These are phyloP conservation scores for Sylvia atricapilla DNA, from an alignment of 2,113 vertebrate genomes.

Conservation along the genomic window DNA sequence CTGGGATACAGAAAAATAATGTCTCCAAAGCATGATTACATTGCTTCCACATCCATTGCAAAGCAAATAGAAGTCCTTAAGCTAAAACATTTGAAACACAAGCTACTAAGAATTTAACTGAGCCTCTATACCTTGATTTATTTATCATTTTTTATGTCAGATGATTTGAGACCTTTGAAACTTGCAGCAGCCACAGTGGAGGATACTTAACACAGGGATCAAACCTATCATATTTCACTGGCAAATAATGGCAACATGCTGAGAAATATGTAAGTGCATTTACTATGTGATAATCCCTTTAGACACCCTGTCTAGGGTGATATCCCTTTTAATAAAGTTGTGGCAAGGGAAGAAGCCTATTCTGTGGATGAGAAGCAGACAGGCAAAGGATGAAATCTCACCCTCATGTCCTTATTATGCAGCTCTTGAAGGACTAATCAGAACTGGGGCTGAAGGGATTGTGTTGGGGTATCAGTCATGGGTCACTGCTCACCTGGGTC, in stretches of 20 bases:
- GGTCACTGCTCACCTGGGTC: not conserved
- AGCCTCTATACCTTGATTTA: not conserved
- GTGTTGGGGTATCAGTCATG: not conserved
- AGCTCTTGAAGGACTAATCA: not conserved
- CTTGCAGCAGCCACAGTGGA: not conserved
- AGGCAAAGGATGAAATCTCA: not conserved
- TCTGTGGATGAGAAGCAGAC: not conserved
- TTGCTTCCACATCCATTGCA: not conserved
- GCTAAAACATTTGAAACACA: not conserved
- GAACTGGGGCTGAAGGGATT: not conserved
- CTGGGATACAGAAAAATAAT: not conserved
- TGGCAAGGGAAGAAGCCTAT: not conserved
- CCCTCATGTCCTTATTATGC: not conserved
- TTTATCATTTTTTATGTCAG: not conserved
- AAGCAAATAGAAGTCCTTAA: not conserved
- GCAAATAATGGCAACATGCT: conserved; percentile 3
- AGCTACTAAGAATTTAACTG: not conserved
- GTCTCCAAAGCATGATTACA: not conserved
- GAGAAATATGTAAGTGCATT: conserved; percentile 31
- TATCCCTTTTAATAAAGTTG: not conserved
- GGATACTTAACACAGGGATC: not conserved
- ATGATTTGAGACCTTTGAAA: not conserved
- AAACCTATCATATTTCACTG: not conserved
- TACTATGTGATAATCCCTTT: conserved; percentile 11
- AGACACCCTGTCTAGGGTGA: not conserved